Conservation (phyloP, 1,140 invertebrate genomes). For the Laodelphax striatellus region DNA sequence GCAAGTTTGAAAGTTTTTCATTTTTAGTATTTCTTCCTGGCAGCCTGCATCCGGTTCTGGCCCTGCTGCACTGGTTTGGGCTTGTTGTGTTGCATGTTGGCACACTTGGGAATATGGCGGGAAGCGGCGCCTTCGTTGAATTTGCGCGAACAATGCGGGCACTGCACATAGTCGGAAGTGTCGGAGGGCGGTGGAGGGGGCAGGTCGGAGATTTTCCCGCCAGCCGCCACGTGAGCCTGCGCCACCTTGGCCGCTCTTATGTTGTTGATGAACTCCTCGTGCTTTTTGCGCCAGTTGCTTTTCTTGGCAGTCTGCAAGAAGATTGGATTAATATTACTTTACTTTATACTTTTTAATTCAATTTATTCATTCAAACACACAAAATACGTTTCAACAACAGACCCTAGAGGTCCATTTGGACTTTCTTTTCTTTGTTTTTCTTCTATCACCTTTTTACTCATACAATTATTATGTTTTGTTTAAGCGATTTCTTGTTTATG, state of each 20-base stretch:
- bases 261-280: slow-evolving; percentile 83
- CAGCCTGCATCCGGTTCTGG: not conserved
- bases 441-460: too few species aligned
- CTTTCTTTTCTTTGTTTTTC: too few species aligned
- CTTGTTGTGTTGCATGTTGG: slow-evolving; percentile 70
- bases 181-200: slow-evolving; percentile 79
- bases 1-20: too few species aligned
- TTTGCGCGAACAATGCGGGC: slow-evolving; percentile 78
- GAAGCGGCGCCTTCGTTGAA: slow-evolving; percentile 81
- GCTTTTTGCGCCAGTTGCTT: slow-evolving; percentile 79
- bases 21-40: not conserved
- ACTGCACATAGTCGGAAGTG: slow-evolving; percentile 82
- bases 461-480: too few species aligned
- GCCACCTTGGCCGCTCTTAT: slow-evolving; percentile 82
- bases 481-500: too few species aligned
- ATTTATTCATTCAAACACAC: too few species aligned
- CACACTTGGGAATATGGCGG: slow-evolving; percentile 89
- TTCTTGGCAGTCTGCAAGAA: slow-evolving; percentile 36
- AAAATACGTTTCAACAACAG: too few species aligned
- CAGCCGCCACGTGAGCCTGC: slow-evolving; percentile 70
- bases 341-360: too few species aligned
- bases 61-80: slow-evolving; percentile 35
- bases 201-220: slow-evolving; percentile 74
- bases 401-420: too few species aligned
- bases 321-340: not conserved